These are phyloP conservation scores for Boulengeromyrus knoepffleri DNA, from an alignment of 2,113 vertebrate species.

Conservation along the genomic window DNA sequence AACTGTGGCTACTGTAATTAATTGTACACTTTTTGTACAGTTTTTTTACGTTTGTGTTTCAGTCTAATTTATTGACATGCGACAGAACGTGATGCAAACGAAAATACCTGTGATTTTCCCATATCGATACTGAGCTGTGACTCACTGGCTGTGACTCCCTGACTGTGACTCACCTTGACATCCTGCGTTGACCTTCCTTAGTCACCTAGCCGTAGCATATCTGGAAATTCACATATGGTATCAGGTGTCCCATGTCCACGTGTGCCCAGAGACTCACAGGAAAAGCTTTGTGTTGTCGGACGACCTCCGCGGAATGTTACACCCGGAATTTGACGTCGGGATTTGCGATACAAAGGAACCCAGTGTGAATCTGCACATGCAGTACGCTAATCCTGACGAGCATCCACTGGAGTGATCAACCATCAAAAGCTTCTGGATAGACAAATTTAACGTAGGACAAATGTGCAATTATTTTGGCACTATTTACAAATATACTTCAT, in stretches of 20 bases:
- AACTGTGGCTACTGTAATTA: neutral
- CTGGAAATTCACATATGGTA: constrained; percentile 12
- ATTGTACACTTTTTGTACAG: neutral
- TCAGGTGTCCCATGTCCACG: constrained; percentile 14
- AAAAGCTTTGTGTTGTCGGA: neutral
- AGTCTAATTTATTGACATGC: neutral
- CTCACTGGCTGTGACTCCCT: neutral
- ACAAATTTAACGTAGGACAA: neutral
- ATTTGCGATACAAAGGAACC: neutral
- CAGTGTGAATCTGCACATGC: neutral
- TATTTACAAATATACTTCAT: neutral
- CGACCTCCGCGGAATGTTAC: neutral
- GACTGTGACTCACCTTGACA: neutral
- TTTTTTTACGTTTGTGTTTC: neutral
- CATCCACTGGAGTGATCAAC: neutral
- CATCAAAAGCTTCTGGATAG: neutral
- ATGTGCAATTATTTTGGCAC: neutral
- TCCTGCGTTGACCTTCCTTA: neutral
- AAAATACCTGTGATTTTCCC: neutral
- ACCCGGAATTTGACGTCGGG: neutral
- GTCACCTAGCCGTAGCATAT: neutral
- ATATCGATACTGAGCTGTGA: neutral
- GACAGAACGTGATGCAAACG: neutral
- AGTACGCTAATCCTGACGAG: neutral
- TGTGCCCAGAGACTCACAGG: neutral